Conservation (phyloP, 2,113 vertebrate genomes). For the Mungos mungo region DNA sequence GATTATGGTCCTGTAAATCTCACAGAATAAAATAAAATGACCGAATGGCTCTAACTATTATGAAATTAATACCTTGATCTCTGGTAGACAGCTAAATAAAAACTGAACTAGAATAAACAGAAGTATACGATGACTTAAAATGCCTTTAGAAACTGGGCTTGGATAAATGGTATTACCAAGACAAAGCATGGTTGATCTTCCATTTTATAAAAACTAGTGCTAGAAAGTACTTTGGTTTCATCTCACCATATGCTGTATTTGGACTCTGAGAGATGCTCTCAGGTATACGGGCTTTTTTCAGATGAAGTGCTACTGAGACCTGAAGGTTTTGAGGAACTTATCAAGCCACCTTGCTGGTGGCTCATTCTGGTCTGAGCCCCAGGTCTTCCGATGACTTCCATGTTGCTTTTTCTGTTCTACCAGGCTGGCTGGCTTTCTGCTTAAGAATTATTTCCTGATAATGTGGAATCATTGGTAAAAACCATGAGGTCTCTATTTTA, state of each 20-base stretch:
- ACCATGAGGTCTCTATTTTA: background rate
- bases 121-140: background rate
- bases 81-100: background rate
- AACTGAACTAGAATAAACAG: background rate
- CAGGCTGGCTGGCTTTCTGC: background rate
- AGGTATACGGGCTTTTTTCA: background rate
- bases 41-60: background rate
- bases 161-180: background rate
- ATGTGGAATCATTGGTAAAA: background rate
- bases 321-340: background rate
- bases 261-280: background rate
- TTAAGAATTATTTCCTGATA: constrained; percentile 6
- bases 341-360: background rate
- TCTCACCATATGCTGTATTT: background rate
- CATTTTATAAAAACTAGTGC: background rate
- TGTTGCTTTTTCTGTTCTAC: background rate
- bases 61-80: background rate
- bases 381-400: background rate
- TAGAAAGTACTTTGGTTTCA: background rate
- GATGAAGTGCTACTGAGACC: background rate
- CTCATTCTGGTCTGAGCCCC: background rate
- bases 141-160: background rate
- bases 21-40: background rate
- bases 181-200: background rate
- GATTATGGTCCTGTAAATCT: background rate